Evolutionary conservation across 2,888 invertebrate genomes (phyloP).

Genomic region (Tillus elongatus): DNA sequence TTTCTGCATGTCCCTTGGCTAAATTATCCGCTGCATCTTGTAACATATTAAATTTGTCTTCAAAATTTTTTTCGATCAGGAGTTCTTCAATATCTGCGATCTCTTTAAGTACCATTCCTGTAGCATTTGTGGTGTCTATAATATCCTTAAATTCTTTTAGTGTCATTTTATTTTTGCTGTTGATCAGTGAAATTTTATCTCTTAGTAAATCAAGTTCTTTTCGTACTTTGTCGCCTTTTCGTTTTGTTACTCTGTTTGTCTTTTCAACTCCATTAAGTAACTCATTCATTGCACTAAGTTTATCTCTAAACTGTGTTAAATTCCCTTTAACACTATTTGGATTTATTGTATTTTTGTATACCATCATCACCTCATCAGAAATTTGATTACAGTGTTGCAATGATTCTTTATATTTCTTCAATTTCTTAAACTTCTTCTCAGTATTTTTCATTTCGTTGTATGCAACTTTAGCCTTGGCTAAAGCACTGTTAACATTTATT

Average conservation of each 20-base stretch:
- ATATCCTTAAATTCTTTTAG: constrained; percentile 38
- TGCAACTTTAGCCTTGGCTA: constrained; percentile 44
- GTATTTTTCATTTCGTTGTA: constrained; percentile 42
- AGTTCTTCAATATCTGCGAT: constrained; percentile 37
- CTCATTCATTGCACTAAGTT: constrained; percentile 21
- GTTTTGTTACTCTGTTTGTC: constrained; percentile 21
- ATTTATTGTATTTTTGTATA: constrained; percentile 17
- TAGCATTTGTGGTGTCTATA: background rate
- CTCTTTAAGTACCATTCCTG: constrained; percentile 16
- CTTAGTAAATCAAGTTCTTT: constrained; percentile 35
- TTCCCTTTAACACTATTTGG: background rate
- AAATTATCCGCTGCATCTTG: background rate
- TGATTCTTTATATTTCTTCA: constrained; percentile 30
- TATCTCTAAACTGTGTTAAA: constrained; percentile 6
- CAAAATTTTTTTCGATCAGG: constrained; percentile 22
- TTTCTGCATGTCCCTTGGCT: background rate
- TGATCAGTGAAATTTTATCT: constrained; percentile 36
- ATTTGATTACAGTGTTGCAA: constrained; percentile 36
- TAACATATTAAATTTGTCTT: background rate
- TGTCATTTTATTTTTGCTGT: constrained; percentile 35
- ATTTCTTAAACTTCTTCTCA: constrained; percentile 20
- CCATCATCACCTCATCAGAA: constrained; percentile 34
- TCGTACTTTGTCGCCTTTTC: constrained; percentile 16
- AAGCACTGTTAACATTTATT: constrained; percentile 45
- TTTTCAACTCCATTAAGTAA: constrained; percentile 23